Evolutionary conservation across 2,797 vertebrate genomes (phyloP).

Genomic region (Onychomys torridus): DNA sequence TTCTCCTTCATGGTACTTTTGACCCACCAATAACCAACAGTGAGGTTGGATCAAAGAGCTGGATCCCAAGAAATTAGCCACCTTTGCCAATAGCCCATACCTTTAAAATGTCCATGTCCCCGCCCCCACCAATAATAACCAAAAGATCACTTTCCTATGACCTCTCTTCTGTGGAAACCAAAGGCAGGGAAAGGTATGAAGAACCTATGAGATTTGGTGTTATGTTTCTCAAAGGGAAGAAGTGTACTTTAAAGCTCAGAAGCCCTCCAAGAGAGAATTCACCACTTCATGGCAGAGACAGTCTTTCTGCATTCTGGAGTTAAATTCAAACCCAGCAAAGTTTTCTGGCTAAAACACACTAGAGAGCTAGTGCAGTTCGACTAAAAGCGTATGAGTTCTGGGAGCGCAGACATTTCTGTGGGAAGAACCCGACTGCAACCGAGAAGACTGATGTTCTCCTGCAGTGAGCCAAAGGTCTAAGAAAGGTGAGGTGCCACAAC

Average conservation of each 20-base stretch:
- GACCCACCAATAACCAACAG: not conserved
- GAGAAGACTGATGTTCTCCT: not conserved
- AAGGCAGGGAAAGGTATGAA: not conserved
- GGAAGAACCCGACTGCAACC: not conserved
- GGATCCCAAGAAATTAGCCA: not conserved
- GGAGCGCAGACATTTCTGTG: not conserved
- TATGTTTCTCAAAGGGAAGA: slow-evolving; percentile 23
- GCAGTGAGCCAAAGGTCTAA: not conserved
- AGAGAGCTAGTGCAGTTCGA: not conserved
- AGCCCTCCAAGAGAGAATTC: slow-evolving; percentile 6
- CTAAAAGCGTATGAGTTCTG: not conserved
- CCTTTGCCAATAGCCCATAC: not conserved
- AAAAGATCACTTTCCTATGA: not conserved
- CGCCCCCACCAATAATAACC: not conserved
- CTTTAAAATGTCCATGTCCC: not conserved
- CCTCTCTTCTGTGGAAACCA: not conserved
- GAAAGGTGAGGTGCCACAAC: not conserved
- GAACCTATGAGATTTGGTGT: slow-evolving; percentile 5
- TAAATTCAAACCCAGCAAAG: slow-evolving; percentile 48
- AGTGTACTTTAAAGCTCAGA: slow-evolving; percentile 48
- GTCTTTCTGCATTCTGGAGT: not conserved
- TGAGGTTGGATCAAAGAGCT: not conserved
- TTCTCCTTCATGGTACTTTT: not conserved
- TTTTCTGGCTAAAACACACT: slow-evolving; percentile 37
- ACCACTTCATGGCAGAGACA: slow-evolving; percentile 45